Base-by-base conservation (phyloP, 2,888 invertebrate species). In the Eupithecia abbreviata region DNA sequence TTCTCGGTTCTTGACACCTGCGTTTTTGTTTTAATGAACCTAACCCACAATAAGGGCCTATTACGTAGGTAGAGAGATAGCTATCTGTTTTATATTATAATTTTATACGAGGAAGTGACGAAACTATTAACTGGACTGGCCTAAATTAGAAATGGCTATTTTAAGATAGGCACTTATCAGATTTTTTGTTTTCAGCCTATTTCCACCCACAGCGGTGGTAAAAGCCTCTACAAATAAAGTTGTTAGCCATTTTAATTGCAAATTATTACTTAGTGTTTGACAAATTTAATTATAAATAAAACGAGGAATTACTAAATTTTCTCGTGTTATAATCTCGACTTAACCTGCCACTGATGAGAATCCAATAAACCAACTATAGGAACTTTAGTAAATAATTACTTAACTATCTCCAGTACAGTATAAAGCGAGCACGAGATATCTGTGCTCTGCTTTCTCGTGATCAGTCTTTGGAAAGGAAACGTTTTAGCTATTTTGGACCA, bases 401-500 rank as follows among this genome's bases (percentile, higher is more conserved):
- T 10, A 62, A 18, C 62, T 62, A 7, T 4, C 51, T 4, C 13
- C 6, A 18, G 18, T 62, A 10, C 62, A 62, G 62, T 62, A 62
- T 30, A 62, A 62, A 62, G 30, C 18, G 30, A 62, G 10, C 41
- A 68, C 4, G 7, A 66, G 7, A 15, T 92, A 87, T 91, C 89
- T 81, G 82, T 88, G 92, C 85, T 79, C 86, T 84, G 85, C 86
- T 87, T 88, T 89, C 87, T 91, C 89, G 89, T 90, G 89, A 89
- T 84, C 83, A 79, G 80, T 83, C 86, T 87, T 90, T 91, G 88
- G 82, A 87, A 89, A 80, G 88, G 87, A 87, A 89, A 80, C 89
- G 87, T 89, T 90, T 90, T 90, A 89, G 90, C 88, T 89, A 90
- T 91, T 93, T 92, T 88, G 88, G 89, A 87, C 87, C 91, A 91